A percentile compares a stretch with the other conserved stretches of the same genome.
Conservation (phyloP, 2,113 vertebrate genomes). For the Myocastor coypus region DNA sequence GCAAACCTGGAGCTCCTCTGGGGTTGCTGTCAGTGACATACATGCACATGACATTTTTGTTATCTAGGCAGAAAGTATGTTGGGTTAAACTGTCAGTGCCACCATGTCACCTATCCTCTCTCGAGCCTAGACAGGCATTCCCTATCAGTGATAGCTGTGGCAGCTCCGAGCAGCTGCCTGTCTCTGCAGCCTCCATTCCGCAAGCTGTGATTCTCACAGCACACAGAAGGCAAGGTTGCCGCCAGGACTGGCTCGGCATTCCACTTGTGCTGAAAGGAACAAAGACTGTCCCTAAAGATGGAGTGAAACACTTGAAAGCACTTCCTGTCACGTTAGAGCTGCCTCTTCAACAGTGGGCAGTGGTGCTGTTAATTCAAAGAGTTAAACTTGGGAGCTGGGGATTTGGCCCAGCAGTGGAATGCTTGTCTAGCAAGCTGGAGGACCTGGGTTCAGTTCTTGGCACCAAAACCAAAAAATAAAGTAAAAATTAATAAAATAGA, state of each 20-base stretch:
- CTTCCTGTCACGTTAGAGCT: constrained; percentile 42
- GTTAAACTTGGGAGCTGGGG: constrained; percentile 69
- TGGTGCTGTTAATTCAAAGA: constrained; percentile 84
- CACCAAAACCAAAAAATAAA: no score
- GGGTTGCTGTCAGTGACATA: constrained; percentile 67
- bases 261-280: constrained; percentile 58
- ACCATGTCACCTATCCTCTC: constrained; percentile 62
- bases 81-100: constrained; percentile 77
- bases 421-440: no score
- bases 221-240: neutral
- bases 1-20: constrained; percentile 17
- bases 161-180: constrained; percentile 59
- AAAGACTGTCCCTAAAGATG: constrained; percentile 75
- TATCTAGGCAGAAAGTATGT: constrained; percentile 77
- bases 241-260: constrained; percentile 58
- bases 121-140: constrained; percentile 52
- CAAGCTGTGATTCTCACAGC: constrained; percentile 38
- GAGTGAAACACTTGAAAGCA: constrained; percentile 39
- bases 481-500: no score
- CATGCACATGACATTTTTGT: constrained; percentile 30
- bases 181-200: constrained; percentile 58
- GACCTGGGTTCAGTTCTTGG: no score
- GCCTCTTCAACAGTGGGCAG: constrained; percentile 53
- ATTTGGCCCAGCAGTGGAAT: no score
- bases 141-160: constrained; percentile 40